Evolutionary conservation across 2,797 vertebrate genomes (phyloP).

Genomic region (Characodon lateralis): DNA sequence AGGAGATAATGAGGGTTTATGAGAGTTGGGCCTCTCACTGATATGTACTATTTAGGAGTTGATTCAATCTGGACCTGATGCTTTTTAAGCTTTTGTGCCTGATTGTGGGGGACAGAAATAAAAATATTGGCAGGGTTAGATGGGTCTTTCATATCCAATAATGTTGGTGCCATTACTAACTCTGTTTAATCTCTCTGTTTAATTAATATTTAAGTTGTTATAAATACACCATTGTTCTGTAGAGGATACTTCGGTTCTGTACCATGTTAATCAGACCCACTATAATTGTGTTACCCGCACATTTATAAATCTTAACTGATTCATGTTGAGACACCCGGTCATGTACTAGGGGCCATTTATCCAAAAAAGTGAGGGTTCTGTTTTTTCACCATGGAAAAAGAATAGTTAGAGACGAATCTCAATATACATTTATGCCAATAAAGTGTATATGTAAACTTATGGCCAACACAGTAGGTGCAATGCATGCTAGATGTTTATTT

Average conservation of each 20-base stretch:
- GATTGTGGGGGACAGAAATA: neutral
- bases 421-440: neutral
- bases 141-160: neutral
- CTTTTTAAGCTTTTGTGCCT: neutral
- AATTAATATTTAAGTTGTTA: neutral
- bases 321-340: too few species aligned
- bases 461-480: neutral
- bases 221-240: too few species aligned
- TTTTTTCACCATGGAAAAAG: too few species aligned
- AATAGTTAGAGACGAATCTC: too few species aligned
- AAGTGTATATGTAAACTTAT: neutral
- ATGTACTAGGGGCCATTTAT: too few species aligned
- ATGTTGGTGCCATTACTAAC: neutral
- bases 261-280: neutral
- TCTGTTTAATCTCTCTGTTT: neutral
- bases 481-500: neutral
- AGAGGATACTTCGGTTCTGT: neutral
- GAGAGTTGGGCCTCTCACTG: neutral
- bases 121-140: neutral
- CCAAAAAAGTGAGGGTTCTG: too few species aligned
- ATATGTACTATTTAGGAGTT: neutral
- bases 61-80: neutral
- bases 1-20: neutral
- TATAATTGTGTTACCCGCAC: too few species aligned
- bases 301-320: too few species aligned